Evolutionary conservation across 2,797 vertebrate genomes (phyloP), one percentile per base, ranked within the genome.

Genomic region (Notolabrus celidotus): DNA sequence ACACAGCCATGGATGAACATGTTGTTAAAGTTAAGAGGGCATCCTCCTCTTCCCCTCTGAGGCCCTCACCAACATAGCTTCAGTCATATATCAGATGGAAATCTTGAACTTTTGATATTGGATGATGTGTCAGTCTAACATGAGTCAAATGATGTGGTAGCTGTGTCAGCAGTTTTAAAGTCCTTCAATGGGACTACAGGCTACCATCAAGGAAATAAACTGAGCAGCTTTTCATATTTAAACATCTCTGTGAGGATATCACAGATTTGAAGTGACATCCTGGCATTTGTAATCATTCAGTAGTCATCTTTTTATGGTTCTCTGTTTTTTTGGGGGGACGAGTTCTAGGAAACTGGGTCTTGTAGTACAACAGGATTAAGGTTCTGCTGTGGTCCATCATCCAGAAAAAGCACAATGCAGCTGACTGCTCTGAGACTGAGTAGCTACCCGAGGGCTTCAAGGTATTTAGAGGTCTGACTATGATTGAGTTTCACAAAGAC

Each of bases 311-410:
- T n/a, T n/a, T 2, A 1, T 50, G 29, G 16, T n/a, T 31, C 29
- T 62, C 42, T 71, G 47, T 49, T 78, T 61, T 68, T 36, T n/a
- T n/a, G n/a, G n/a, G n/a, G n/a, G 71, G 53, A 67, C 70, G 39
- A 45, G 8, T 29, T 33, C 47, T 46, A 55, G 64, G 52, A 61
- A 57, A 54, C 72, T 27, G 54, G 62, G 36, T 65, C 31, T 80
- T 71, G 57, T 75, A 53, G 34, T 46, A 49, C 55, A 71, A 74
- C 61, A 43, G 62, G 72, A 65, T 85, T 72, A 54, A 27, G 45
- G 61, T 80, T 82, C 66, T 77, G 67, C 51, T 77, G 58, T 79
- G 61, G 70, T 76, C 54, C 45, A 68, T 83, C 75, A 80, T 71
- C 70, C 74, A 79, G 60, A 80, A 83, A 86, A 81, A 76, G 76